Evolutionary conservation across 2,113 vertebrate genomes (phyloP), one percentile per base, ranked within the genome.

Genomic region (Smithornis capensis): DNA sequence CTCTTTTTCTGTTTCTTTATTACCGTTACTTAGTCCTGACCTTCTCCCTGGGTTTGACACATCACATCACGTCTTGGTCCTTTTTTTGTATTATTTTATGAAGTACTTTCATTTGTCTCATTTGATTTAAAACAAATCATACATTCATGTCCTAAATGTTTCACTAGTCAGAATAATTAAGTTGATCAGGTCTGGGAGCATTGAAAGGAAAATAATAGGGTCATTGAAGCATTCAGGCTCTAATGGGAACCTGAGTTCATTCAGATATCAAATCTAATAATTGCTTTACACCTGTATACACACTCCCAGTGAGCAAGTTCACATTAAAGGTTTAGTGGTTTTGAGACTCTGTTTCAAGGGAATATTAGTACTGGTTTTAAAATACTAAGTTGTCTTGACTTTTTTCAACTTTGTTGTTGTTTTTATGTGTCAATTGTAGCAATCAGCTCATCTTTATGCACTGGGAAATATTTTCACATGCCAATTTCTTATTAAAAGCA

Each of bases 161-260:
- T 97, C 87, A 47, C 95, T 97, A 97, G 91, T 98, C 96, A 96
- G 97, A 98, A 98, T 98, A 98, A 98, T 98, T 98, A 98, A 98
- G 94, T 83, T 96, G 98, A 97, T 98, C 97, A 95, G 97, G 96
- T 97, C 92, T 96, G 97, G 97, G 97, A 98, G 80, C 91, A 93
- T 8, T 93, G 90, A 85, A 97, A 97, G 96, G 91, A 97, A 97
- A 98, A 97, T 97, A 98, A 98, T 92, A 97, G 96, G 97, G 97
- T 98, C 96, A 97, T 25, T 97, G 97, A 97, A 97, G 96, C 97
- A 94, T 97, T 97, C 87, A 95, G 55, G 76, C 96, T 97, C 97
- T 97, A 95, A 97, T 97, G 98, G 98, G 97, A 98, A 93, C 97
- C 94, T 91, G 94, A 96, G 94, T 95, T 98, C 97, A 96, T 97